Conservation (phyloP, 2,888 invertebrate genomes). For the Athalia circularis region DNA sequence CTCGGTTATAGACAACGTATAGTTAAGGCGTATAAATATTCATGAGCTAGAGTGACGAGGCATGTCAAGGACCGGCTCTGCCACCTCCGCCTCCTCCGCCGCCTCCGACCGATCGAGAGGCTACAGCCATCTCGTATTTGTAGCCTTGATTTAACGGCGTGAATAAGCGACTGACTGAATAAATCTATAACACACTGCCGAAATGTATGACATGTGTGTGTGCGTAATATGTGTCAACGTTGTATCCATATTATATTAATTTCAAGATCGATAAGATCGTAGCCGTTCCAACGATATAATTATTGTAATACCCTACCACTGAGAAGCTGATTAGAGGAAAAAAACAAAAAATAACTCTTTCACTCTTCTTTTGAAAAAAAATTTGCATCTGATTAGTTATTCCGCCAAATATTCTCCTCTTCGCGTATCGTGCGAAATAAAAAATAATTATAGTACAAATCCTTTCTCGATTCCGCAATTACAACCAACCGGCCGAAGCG, state of each 20-base stretch:
- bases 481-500: too few relatives aligned
- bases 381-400: background rate
- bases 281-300: background rate
- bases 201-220: background rate
- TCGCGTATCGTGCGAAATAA: background rate
- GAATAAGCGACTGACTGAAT: background rate
- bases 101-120: slow-evolving; percentile 6
- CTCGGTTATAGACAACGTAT: slow-evolving; percentile 41
- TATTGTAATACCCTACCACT: too few relatives aligned
- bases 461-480: background rate
- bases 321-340: too few relatives aligned
- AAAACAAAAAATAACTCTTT: too few relatives aligned
- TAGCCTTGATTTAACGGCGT: slow-evolving; percentile 18
- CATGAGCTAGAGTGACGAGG: slow-evolving; percentile 56
- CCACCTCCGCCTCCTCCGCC: background rate
- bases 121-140: slow-evolving; percentile 27
- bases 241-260: background rate
- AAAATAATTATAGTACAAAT: slow-evolving; percentile 2
- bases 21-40: slow-evolving; percentile 55
- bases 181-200: background rate
- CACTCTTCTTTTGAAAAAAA: too few relatives aligned
- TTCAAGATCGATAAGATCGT: background rate
- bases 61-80: slow-evolving; percentile 52
- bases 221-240: background rate
- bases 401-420: background rate